Conservation (phyloP, 2,797 vertebrate genomes). For the Anniella stebbinsi region DNA sequence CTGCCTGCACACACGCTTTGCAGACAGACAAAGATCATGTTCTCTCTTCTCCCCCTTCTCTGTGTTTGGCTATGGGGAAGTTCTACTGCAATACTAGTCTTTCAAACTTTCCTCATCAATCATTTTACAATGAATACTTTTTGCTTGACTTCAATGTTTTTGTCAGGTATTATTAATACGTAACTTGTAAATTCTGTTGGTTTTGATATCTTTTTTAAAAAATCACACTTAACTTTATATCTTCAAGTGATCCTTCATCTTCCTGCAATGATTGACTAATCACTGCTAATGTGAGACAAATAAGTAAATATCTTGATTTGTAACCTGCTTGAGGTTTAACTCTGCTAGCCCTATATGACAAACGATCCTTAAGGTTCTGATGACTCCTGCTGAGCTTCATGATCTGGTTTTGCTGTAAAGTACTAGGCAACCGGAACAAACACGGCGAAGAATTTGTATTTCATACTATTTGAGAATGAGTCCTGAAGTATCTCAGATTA, state of each 20-base stretch:
- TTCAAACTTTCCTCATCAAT: not conserved
- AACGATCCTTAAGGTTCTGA: not conserved
- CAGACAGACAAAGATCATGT: no score
- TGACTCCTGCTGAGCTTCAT: not conserved
- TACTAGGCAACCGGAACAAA: not conserved
- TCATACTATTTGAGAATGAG: constrained; percentile 7
- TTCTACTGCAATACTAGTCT: not conserved
- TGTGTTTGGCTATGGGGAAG: no score
- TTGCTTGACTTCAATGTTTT: not conserved
- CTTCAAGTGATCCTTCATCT: not conserved
- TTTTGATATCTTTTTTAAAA: not conserved
- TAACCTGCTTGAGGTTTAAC: not conserved
- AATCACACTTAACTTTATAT: not conserved
- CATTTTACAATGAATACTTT: not conserved
- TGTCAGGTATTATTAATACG: not conserved
- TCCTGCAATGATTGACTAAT: not conserved
- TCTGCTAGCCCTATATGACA: not conserved
- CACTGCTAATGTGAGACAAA: not conserved
- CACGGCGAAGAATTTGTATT: not conserved
- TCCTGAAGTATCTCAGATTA: not conserved
- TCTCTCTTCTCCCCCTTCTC: not conserved
- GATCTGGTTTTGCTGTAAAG: not conserved
- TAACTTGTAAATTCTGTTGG: not conserved
- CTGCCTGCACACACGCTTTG: not conserved
- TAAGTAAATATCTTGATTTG: not conserved